These are phyloP conservation scores for Rallus crepitans DNA, from an alignment of 2,797 vertebrate species.

Conservation along the genomic window DNA sequence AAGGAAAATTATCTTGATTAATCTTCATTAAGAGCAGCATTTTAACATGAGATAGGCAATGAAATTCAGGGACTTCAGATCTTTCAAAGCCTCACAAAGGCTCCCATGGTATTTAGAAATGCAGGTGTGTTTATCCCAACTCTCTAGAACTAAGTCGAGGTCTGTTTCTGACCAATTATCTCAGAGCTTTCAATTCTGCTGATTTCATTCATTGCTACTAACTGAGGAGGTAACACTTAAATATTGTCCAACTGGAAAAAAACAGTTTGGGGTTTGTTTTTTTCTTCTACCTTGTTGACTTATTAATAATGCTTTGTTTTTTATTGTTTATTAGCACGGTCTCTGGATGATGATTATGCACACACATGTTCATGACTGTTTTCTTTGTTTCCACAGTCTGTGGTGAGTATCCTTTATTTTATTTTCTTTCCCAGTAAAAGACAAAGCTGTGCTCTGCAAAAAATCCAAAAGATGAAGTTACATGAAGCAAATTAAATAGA, in stretches of 20 bases:
- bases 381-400: constrained; percentile 27
- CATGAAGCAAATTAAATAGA: neutral
- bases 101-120: neutral
- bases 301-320: constrained; percentile 66
- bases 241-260: neutral
- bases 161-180: neutral
- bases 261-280: neutral
- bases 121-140: neutral
- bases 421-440: neutral
- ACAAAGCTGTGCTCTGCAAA: neutral
- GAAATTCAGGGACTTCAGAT: neutral
- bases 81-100: neutral
- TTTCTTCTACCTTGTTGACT: constrained; percentile 19
- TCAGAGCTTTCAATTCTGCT: constrained; percentile 11
- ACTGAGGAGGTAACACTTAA: constrained; percentile 22
- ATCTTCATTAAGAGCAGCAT: neutral
- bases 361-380: neutral
- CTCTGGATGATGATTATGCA: constrained; percentile 29
- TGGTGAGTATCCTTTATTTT: neutral
- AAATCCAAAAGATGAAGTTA: neutral
- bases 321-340: constrained; percentile 10
- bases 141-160: neutral
- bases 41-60: neutral
- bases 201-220: constrained; percentile 41
- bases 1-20: constrained; percentile 42